Evolutionary conservation across 1,140 invertebrate species (phyloP), one percentile per base, ranked within the genome.

Genomic region (Saccostrea cuccullata): DNA sequence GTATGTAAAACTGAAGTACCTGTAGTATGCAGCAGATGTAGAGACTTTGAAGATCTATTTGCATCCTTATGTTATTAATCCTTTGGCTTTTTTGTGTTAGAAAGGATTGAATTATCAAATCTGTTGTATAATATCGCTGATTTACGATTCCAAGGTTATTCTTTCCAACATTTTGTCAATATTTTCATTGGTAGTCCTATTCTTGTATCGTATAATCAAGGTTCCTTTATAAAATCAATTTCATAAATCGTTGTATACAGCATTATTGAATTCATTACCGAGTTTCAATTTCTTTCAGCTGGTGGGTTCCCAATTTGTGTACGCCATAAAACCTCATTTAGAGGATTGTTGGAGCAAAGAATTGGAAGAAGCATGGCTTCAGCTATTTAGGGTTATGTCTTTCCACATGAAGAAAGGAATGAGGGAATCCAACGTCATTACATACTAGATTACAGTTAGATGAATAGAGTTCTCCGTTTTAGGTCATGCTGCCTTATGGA

Each of bases 281-380:
- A 47, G 47, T 47, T 47, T 47, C 47, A 17, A 17, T 64, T 30
- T 85, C 11, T 86, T 86, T 56, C 77, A 90, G 90, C 77, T 91
- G 88, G 86, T 91, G 0, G 90, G 90, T 2, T 87, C 85, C 9
- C 90, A 91, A 40, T 91, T 91, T 87, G 26, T 91, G 15, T 67
- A 86, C 55, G 86, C 90, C 30, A 91, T 91, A 15, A 87, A 89
- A 47, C 90, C 90, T 55, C 88, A 88, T 64, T 67, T 91, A 55
- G 64, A 89, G 30, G 86, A 86, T 5, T 26, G 36, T 4, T 89
- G 88, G 88, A 84, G 83, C 30, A 56, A 88, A 11, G 90, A 91
- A n/a, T 47, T 89, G 55, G 82, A 88, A 30, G 67, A 47, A 11
- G 86, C 90, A 0, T 91, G 90, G 90, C 47, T 55, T 58, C 60